Percentiles rank a stretch among this genome's conserved stretches.
Evolutionary conservation across 2,113 vertebrate species (phyloP).

Genomic region (Apaloderma vittatum): DNA sequence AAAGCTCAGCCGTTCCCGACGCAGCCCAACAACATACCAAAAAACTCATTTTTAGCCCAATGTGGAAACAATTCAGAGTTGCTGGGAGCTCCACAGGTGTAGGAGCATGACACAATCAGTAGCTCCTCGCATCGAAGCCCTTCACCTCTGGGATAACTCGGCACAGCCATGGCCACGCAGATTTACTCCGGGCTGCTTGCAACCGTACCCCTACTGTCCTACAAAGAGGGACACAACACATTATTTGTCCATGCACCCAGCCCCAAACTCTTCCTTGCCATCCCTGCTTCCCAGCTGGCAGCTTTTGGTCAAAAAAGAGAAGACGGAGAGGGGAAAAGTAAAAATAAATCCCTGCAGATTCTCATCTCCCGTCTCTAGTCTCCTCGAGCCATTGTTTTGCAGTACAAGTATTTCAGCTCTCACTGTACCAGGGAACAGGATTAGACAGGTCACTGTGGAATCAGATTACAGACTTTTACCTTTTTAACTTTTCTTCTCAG

Average conservation of each 20-base stretch:
- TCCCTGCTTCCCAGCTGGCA: slow-evolving; percentile 70
- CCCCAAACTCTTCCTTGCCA: not conserved
- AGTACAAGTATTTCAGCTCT: slow-evolving; percentile 65
- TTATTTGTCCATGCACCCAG: no score
- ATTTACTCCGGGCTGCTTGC: not conserved
- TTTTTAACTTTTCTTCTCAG: slow-evolving; percentile 71
- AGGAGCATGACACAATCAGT: accelerated
- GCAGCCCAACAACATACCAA: not conserved
- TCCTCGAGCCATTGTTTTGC: slow-evolving; percentile 60
- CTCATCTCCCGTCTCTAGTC: slow-evolving; percentile 44
- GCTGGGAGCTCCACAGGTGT: not conserved
- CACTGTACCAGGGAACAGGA: slow-evolving; percentile 71
- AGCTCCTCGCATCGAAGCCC: not conserved
- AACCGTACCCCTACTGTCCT: not conserved
- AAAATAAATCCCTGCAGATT: slow-evolving; percentile 26
- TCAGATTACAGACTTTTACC: slow-evolving; percentile 79
- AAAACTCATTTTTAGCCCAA: not conserved
- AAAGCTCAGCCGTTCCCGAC: not conserved
- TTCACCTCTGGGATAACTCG: not conserved
- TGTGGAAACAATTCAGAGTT: accelerated
- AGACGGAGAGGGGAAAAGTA: not conserved
- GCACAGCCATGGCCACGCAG: accelerated
- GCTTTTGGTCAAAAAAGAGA: slow-evolving; percentile 59
- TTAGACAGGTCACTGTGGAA: slow-evolving; percentile 73
- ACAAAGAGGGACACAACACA: not conserved